Evolutionary conservation across 2,888 invertebrate species (phyloP).

Genomic region (Tenthredo distinguenda): DNA sequence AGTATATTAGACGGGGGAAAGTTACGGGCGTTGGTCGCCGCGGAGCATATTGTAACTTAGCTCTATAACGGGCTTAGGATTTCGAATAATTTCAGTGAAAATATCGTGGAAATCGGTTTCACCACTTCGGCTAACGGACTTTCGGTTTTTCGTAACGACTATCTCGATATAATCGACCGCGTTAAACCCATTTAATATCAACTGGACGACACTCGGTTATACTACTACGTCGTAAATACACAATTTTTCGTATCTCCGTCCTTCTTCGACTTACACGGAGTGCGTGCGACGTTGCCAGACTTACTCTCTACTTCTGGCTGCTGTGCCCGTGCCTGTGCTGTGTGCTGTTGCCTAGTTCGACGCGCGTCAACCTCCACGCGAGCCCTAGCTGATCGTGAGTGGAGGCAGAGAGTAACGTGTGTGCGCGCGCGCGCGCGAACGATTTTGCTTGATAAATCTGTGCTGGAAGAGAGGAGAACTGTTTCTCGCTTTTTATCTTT

Average conservation of each 20-base stretch:
- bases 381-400: not conserved
- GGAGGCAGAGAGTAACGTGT: not conserved
- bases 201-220: not conserved
- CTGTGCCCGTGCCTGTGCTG: not conserved
- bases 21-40: slow-evolving; percentile 50
- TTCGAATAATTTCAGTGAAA: slow-evolving; percentile 24
- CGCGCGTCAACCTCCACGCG: not conserved
- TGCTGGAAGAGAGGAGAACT: not conserved
- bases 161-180: not conserved
- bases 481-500: not conserved
- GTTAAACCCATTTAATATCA: not conserved
- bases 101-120: not conserved
- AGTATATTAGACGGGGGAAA: not conserved
- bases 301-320: not conserved
- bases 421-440: not conserved
- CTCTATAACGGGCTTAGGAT: slow-evolving; percentile 65
- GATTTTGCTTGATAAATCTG: not conserved
- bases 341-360: not conserved
- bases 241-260: slow-evolving; percentile 37
- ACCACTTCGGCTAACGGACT: not conserved
- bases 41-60: slow-evolving; percentile 64
- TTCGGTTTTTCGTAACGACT: not conserved
- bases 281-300: slow-evolving; percentile 58
- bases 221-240: slow-evolving; percentile 31
- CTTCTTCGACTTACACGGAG: slow-evolving; percentile 40